Base-by-base conservation (phyloP, 2,888 invertebrate genomes). In the Microctonus aethiopoides region DNA sequence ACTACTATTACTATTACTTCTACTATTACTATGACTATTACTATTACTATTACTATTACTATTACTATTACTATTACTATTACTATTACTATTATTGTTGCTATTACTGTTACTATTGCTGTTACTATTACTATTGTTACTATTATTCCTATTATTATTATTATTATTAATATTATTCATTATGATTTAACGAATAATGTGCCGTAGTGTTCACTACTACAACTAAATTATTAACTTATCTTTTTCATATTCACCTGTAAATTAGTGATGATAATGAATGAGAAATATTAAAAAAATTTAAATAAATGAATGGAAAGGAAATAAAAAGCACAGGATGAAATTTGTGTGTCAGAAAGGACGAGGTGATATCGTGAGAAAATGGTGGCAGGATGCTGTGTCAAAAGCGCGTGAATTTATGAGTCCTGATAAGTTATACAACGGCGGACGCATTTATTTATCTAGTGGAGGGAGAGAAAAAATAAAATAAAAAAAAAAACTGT, bases 401-500 rank as follows among this genome's bases (percentile, higher is more conserved):
- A 68, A 76, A 71, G 62, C 62, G 54, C 62, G 75, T 80, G 82
- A 82, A 73, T 83, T 39, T 81, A 81, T 74, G 76, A 74, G 72
- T 64, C 32, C 73, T 76, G 80, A 81, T 82, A 79, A 79, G 76
- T 74, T 76, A 68, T 66, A 39, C n/a, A 39, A 39, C 63, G 70
- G 74, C 70, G 70, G 76, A 75, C 77, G 76, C 80, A 81, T 80
- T 81, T 79, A 78, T 75, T 67, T 68, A 67, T 73, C 72, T 74
- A 56, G 52, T 54, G 52, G 24, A n/a, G n/a, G n/a, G n/a, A n/a
- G n/a, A n/a, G n/a, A n/a, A n/a, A n/a, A n/a, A n/a, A n/a, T n/a
- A n/a, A n/a, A n/a, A n/a, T n/a, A 6, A 39, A 13, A 13, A 39
- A 39, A 39, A 39, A 39, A 3, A 39, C n/a, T 3, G 39, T 36